phyloP scores from a whole-genome alignment of 2,113 vertebrate species.

The Thymallus thymallus region DNA sequence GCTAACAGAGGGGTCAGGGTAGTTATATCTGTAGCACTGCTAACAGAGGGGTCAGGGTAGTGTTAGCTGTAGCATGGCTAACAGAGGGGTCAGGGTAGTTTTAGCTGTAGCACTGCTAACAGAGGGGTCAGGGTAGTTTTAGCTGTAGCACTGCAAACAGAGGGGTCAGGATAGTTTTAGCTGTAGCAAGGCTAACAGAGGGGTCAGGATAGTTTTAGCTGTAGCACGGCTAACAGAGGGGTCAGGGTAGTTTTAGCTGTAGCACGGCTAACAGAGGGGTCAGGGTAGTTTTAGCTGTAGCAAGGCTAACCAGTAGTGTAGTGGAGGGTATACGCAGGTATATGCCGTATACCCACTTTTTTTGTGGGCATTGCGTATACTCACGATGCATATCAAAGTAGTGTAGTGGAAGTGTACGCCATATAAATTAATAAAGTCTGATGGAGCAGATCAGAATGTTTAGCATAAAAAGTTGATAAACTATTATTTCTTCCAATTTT shows the following conservation, averaged over 20 bases:
- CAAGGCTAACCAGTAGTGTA: neutral
- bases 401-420: no score
- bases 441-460: no score
- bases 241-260: slow-evolving; percentile 11
- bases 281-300: slow-evolving; percentile 15
- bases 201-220: slow-evolving; percentile 6
- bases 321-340: no score
- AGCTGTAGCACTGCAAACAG: slow-evolving; percentile 9
- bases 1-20: slow-evolving; percentile 12
- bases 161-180: slow-evolving; percentile 7
- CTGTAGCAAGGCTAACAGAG: slow-evolving; percentile 13
- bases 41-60: neutral
- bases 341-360: no score
- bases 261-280: slow-evolving; percentile 12
- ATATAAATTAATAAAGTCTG: no score
- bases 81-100: slow-evolving; percentile 14
- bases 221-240: slow-evolving; percentile 12
- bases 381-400: no score
- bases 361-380: no score
- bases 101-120: slow-evolving; percentile 6
- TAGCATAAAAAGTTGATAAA: no score
- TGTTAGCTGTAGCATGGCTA: slow-evolving; percentile 10
- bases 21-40: no score
- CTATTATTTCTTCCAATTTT: no score
- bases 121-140: slow-evolving; percentile 13